Conservation (phyloP, 2,888 invertebrate genomes). For the Aphelenchoides bicaudatus region DNA sequence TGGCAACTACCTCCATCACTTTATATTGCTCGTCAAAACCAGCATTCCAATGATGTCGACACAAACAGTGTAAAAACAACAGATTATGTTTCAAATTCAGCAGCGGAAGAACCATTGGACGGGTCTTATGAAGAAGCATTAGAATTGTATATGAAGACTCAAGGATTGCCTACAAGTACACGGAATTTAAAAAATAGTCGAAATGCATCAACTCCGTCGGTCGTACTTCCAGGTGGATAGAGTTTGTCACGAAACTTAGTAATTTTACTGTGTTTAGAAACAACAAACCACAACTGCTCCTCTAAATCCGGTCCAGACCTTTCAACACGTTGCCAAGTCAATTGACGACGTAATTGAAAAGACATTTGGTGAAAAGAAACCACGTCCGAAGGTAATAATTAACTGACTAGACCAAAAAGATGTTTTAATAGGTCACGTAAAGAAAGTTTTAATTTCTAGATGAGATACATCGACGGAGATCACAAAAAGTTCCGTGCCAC, state of each 20-base stretch:
- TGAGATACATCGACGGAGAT: background rate
- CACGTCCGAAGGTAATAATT: slow-evolving; percentile 10
- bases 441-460: slow-evolving; percentile 7
- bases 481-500: slow-evolving; percentile 30
- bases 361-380: slow-evolving; percentile 18
- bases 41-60: slow-evolving; percentile 4
- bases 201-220: no score
- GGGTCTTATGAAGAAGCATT: slow-evolving; percentile 9
- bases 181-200: no score
- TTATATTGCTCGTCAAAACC: slow-evolving; percentile 18
- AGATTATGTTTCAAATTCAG: background rate
- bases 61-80: slow-evolving; percentile 3
- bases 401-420: background rate
- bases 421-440: background rate
- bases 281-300: no score
- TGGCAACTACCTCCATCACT: slow-evolving; percentile 52
- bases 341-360: slow-evolving; percentile 9
- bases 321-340: slow-evolving; percentile 11
- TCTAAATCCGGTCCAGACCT: slow-evolving; percentile 1
- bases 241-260: no score
- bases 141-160: slow-evolving; percentile 5
- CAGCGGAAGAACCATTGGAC: slow-evolving; percentile 9
- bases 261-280: no score
- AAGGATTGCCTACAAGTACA: slow-evolving; percentile 2
- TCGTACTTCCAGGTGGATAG: no score